phyloP scores from a whole-genome alignment of 2,797 vertebrate genomes.

The Eidolon dupreanum region DNA sequence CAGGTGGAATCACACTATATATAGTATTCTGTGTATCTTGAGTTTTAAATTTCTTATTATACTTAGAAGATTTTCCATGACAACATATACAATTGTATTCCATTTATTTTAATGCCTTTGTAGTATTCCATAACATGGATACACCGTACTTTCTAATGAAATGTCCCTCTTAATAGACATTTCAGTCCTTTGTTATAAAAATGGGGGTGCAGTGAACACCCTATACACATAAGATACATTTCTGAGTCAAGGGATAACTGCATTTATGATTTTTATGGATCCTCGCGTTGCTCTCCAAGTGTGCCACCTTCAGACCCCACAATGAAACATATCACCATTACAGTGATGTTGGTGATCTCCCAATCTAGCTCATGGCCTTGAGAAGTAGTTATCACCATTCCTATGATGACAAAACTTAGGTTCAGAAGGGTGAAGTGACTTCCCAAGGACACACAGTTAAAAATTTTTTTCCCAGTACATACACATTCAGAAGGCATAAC shows the following conservation, averaged over 20 bases:
- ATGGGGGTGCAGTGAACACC: background rate
- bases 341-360: background rate
- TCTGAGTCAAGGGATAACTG: background rate
- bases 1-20: background rate
- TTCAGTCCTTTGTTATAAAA: background rate
- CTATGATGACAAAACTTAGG: background rate
- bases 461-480: background rate
- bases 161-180: background rate
- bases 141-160: too few relatives aligned
- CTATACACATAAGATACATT: background rate
- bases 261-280: background rate
- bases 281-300: background rate
- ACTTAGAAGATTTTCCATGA: background rate
- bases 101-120: background rate
- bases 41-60: background rate
- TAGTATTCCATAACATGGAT: background rate
- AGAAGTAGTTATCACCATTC: background rate
- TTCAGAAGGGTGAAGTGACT: background rate
- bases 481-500: background rate
- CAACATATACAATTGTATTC: background rate
- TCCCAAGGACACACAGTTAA: background rate
- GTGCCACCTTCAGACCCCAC: background rate
- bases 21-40: background rate
- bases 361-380: background rate
- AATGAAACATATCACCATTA: background rate